Conservation (phyloP, 2,113 vertebrate genomes). For the Bubo scandiacus region DNA sequence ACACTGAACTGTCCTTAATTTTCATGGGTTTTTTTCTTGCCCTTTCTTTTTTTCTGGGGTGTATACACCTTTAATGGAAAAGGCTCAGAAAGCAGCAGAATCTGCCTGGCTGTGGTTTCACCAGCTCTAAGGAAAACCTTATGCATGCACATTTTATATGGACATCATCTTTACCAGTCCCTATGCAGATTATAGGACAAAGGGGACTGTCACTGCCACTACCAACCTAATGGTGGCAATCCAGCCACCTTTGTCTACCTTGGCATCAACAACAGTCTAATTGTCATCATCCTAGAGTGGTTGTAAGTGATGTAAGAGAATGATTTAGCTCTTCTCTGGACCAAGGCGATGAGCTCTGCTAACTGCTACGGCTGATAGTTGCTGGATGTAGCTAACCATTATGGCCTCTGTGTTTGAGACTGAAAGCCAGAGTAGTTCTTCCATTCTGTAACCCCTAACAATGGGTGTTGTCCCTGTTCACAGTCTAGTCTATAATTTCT, state of each 20-base stretch:
- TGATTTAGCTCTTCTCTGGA: not conserved
- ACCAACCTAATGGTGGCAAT: not conserved
- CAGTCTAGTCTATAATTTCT: not conserved
- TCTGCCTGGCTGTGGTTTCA: not conserved
- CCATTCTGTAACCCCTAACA: not conserved
- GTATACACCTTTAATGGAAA: not conserved
- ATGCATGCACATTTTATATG: fast-evolving
- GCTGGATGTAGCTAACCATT: not conserved
- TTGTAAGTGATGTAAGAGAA: not conserved
- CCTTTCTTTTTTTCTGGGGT: not conserved
- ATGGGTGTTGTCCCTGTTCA: not conserved
- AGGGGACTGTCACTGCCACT: not conserved
- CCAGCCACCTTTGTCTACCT: not conserved
- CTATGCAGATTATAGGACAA: not conserved
- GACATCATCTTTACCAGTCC: not conserved
- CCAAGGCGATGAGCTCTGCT: not conserved
- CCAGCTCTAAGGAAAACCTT: not conserved
- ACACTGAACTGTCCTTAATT: not conserved
- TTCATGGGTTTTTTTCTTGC: fast-evolving
- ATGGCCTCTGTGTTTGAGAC: not conserved
- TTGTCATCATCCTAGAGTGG: not conserved
- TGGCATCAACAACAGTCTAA: not conserved
- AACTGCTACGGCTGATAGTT: not conserved
- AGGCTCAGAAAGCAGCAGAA: not conserved
- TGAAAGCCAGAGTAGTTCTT: not conserved